These are phyloP conservation scores for Galbula dea DNA, from an alignment of 2,113 vertebrate species.

Conservation along the genomic window DNA sequence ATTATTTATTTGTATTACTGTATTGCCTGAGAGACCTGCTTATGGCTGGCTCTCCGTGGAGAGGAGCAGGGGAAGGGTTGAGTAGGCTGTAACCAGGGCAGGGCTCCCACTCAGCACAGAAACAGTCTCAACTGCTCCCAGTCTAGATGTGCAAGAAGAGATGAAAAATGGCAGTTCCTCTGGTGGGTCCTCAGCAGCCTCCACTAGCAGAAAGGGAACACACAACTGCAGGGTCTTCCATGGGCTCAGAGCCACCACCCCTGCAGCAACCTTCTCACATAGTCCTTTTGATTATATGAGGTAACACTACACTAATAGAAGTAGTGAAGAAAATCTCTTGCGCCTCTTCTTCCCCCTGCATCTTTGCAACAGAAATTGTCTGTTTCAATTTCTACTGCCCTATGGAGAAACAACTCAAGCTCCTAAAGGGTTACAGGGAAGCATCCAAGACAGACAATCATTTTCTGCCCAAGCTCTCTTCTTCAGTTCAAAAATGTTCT, in stretches of 20 bases:
- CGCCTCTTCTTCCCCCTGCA: not conserved
- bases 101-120: not conserved
- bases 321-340: not conserved
- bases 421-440: slow-evolving; percentile 47
- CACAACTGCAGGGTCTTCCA: not conserved
- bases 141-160: not conserved
- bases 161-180: not conserved
- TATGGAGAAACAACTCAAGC: not conserved
- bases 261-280: not conserved
- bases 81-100: not conserved
- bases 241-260: not conserved
- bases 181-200: not conserved
- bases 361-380: not conserved
- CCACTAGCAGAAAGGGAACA: not conserved
- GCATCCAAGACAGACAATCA: slow-evolving; percentile 37
- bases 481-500: slow-evolving; percentile 58
- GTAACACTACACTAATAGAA: not conserved
- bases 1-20: slow-evolving; percentile 51
- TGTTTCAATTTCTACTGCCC: not conserved
- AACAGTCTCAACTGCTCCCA: not conserved
- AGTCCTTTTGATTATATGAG: not conserved
- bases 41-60: not conserved
- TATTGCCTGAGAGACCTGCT: not conserved
- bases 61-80: not conserved
- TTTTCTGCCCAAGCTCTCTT: slow-evolving; percentile 50